Base-by-base conservation (phyloP, 2,797 vertebrate species). In the Babyrousa celebensis region DNA sequence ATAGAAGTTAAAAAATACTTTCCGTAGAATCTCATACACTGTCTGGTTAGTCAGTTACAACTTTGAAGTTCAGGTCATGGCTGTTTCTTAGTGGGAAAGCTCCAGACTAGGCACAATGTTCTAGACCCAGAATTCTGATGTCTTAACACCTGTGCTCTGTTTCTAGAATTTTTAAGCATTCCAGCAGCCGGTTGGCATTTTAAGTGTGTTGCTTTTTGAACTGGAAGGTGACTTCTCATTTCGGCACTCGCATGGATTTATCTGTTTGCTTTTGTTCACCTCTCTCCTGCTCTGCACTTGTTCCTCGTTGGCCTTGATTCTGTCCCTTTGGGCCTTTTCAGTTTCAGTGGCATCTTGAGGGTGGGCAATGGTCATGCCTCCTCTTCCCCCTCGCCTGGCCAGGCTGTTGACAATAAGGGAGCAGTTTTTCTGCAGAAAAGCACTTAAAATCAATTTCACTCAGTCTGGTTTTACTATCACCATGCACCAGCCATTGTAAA, bases 21-120 rank as follows among this genome's bases (percentile, higher is more conserved):
- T 40, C 16, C n/a, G 7, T 11, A 27, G 71, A 68, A 27, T 48
- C 18, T 72, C 67, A 72, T 70, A 75, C 29, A 36, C 36, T 74
- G 6, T 85, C 56, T 78, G 40, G 12, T 88, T 84, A 89, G 17
- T 65, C 15, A 87, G 1, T 82, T 79, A 52, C 79, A 65, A 89
- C 32, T 40, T 89, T 21, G 29, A 94, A 83, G n/a, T 43, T 91
- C 48, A 83, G n/a, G 36, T 91, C 48, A 23, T 77, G 68, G 18
- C 40, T 84, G 0, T 83, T 83, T 96, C 82, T 96, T 68, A 90
- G 82, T 79, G 56, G 68, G 74, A 92, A 78, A 60, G 20, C 65
- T 85, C 48, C 56, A 60, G 21, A 63, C 15, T 4, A 83, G 62
- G 68, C 63, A 80, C 2, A 23, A 9, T 77, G 23, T 78, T 75